phyloP scores from a whole-genome alignment of 2,888 invertebrate species.

The Melangyna quadrimaculata region DNA sequence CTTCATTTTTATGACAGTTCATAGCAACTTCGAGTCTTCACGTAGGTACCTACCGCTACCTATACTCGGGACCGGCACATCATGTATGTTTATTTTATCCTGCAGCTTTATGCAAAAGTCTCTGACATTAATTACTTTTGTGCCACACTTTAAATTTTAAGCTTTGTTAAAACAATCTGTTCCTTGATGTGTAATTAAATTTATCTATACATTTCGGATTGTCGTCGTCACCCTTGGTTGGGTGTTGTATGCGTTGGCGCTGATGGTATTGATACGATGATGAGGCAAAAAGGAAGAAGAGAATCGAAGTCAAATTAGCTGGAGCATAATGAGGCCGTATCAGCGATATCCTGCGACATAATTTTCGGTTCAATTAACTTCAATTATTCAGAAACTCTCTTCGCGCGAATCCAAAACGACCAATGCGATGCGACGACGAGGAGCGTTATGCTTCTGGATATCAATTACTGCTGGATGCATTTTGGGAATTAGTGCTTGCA shows the following conservation, averaged over 20 bases:
- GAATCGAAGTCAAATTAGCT: slow-evolving; percentile 50
- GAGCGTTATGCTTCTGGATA: slow-evolving; percentile 47
- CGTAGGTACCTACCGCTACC: too few species aligned
- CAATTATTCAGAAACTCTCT: slow-evolving; percentile 50
- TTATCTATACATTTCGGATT: slow-evolving; percentile 28
- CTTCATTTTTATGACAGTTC: slow-evolving; percentile 33
- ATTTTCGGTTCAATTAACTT: slow-evolving; percentile 69
- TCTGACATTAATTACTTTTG: slow-evolving; percentile 41
- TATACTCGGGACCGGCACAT: not conserved
- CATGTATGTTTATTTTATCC: not conserved
- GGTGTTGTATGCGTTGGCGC: too few species aligned
- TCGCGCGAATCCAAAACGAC: not conserved
- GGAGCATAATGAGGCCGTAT: slow-evolving; percentile 56
- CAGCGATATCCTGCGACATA: slow-evolving; percentile 66
- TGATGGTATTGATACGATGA: not conserved
- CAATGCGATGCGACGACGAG: too few species aligned
- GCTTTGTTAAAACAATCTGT: slow-evolving; percentile 42
- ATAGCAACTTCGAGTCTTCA: slow-evolving; percentile 8
- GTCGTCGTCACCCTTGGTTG: not conserved
- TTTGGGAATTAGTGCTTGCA: not conserved
- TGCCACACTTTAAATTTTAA: slow-evolving; percentile 39
- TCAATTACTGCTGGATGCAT: slow-evolving; percentile 51
- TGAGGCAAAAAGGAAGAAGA: slow-evolving; percentile 1
- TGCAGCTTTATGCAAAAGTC: slow-evolving; percentile 8
- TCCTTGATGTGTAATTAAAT: slow-evolving; percentile 55